Evolutionary conservation across 1,140 invertebrate genomes (phyloP).

Genomic region (Heliconius hewitsoni): DNA sequence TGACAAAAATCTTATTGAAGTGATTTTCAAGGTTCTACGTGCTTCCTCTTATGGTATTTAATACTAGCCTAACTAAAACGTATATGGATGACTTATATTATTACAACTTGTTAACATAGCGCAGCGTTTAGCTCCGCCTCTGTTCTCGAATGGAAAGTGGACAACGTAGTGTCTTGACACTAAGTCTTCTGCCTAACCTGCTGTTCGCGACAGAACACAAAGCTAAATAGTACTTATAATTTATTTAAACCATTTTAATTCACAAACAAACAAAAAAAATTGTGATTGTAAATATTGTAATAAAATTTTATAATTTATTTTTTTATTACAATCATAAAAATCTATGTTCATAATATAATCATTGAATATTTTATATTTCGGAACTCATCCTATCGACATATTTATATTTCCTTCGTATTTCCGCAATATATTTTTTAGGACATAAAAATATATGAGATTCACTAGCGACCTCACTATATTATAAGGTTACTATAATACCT

Average conservation of each 20-base stretch:
- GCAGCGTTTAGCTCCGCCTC: neutral
- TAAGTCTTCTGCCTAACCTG: no score
- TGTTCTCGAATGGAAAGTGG: no score
- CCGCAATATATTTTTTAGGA: neutral
- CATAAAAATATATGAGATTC: neutral
- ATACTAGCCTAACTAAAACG: neutral
- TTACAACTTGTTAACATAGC: neutral
- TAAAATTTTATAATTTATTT: no score
- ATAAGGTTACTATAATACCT: neutral
- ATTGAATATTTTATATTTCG: neutral
- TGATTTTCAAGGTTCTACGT: slow-evolving; percentile 24
- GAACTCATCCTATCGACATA: neutral
- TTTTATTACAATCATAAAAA: neutral
- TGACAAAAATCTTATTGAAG: slow-evolving; percentile 17
- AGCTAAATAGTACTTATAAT: no score
- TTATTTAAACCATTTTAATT: neutral
- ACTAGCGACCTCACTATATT: neutral
- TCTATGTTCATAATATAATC: no score
- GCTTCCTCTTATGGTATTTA: slow-evolving; percentile 15
- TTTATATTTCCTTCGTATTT: neutral
- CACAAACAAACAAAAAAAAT: neutral
- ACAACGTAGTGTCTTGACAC: no score
- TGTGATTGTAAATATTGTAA: no score
- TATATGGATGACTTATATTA: neutral
- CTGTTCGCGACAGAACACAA: no score